These are phyloP conservation scores for Tridacna gigas DNA, from an alignment of 2,888 invertebrate genomes.

Conservation along the genomic window DNA sequence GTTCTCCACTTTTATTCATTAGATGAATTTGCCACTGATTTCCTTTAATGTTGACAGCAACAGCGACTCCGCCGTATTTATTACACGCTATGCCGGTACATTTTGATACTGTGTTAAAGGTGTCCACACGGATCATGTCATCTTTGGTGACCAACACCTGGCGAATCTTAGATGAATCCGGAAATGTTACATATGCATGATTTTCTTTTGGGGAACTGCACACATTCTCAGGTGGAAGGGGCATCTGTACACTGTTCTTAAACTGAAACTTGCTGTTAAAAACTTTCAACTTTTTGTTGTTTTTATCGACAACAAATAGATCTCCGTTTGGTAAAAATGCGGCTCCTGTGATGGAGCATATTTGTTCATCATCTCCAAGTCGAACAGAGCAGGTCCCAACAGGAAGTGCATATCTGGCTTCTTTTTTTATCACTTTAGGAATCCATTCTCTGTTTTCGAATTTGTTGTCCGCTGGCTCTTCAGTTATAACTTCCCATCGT, in stretches of 20 bases:
- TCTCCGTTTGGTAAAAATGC: slow-evolving; percentile 57
- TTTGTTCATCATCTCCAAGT: slow-evolving; percentile 53
- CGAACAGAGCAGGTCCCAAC: slow-evolving; percentile 41
- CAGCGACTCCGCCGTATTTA: slow-evolving; percentile 56
- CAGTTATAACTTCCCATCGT: slow-evolving; percentile 35
- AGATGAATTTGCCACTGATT: slow-evolving; percentile 63
- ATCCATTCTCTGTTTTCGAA: slow-evolving; percentile 55
- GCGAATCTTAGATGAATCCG: slow-evolving; percentile 48
- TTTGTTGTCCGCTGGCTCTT: slow-evolving; percentile 37
- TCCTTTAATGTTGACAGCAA: slow-evolving; percentile 48
- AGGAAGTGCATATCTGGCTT: slow-evolving; percentile 49
- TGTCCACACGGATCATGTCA: slow-evolving; percentile 52
- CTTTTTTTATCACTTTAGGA: slow-evolving; percentile 48
- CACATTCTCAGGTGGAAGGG: slow-evolving; percentile 38
- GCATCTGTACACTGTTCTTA: slow-evolving; percentile 50
- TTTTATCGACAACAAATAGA: slow-evolving; percentile 54
- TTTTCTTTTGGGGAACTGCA: slow-evolving; percentile 40
- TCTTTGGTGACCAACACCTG: slow-evolving; percentile 41
- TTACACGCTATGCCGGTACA: slow-evolving; percentile 60
- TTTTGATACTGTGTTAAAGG: slow-evolving; percentile 51
- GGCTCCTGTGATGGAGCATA: slow-evolving; percentile 54
- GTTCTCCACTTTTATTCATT: slow-evolving; percentile 48
- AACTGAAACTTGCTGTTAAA: slow-evolving; percentile 48
- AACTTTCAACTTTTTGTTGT: slow-evolving; percentile 57
- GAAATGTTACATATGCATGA: slow-evolving; percentile 58